A percentile compares a stretch with the other conserved stretches of the same genome.
These are phyloP conservation scores for Actenoides lindsayi DNA, from an alignment of 2,113 vertebrate genomes.

Conservation along the genomic window DNA sequence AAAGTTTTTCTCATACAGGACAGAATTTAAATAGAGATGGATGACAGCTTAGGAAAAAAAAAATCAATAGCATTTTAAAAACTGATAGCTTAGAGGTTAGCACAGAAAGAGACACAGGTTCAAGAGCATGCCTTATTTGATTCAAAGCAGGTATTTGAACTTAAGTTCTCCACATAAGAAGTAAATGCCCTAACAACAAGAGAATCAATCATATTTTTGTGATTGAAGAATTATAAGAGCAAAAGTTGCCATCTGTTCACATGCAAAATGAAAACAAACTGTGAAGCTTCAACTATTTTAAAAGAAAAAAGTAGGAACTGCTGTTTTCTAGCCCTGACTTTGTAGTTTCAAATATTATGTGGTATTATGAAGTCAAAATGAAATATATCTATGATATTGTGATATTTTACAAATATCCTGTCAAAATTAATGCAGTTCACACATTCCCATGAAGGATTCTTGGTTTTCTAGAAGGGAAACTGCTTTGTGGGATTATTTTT, in stretches of 20 bases:
- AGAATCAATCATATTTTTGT: conserved; percentile 33
- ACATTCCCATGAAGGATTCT: neutral
- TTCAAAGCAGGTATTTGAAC: conserved; percentile 25
- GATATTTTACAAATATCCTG: neutral
- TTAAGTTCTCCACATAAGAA: neutral
- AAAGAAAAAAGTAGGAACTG: neutral
- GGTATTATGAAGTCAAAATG: neutral
- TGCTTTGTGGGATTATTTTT: neutral
- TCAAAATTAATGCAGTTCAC: neutral
- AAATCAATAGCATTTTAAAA: conserved; percentile 19
- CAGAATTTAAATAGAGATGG: neutral
- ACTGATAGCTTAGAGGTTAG: neutral
- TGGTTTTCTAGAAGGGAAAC: neutral
- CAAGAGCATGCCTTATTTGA: neutral
- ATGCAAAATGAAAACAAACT: conserved; percentile 40
- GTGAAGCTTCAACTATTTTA: neutral
- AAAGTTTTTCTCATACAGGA: neutral
- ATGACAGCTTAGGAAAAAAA: neutral
- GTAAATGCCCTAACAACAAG: neutral
- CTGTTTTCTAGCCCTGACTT: neutral
- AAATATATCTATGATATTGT: neutral
- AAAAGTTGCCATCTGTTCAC: conserved; percentile 43
- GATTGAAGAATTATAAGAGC: neutral
- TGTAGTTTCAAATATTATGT: neutral
- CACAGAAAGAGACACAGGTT: neutral